Conservation (phyloP, 1,140 invertebrate species). For the Battus philenor region DNA sequence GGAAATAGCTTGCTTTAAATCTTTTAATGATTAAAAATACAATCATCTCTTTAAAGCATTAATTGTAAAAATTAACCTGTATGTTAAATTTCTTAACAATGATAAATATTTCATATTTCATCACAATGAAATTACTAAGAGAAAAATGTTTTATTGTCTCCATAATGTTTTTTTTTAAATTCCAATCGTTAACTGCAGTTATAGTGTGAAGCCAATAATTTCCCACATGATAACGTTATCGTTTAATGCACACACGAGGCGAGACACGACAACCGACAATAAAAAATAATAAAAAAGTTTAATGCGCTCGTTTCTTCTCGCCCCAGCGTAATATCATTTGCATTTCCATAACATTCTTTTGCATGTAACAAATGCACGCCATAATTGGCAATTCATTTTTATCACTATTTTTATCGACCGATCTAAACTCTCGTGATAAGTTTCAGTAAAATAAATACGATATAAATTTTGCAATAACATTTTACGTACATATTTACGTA, state of each 20-base stretch:
- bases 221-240: slow-evolving; percentile 52
- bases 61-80: too few species aligned
- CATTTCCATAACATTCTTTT: slow-evolving; percentile 32
- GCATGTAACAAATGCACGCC: slow-evolving; percentile 17
- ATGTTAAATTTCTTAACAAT: too few species aligned
- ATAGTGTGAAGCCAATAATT: slow-evolving; percentile 55
- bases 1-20: too few species aligned
- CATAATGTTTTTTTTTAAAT: slow-evolving; percentile 5
- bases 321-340: slow-evolving; percentile 53
- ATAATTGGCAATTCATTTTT: slow-evolving; percentile 17
- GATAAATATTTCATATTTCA: slow-evolving; percentile 19
- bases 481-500: too few species aligned
- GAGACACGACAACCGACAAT: slow-evolving; percentile 30
- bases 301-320: slow-evolving; percentile 47
- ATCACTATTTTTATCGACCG: slow-evolving; percentile 4
- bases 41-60: too few species aligned
- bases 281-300: slow-evolving; percentile 43
- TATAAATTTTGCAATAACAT: too few species aligned
- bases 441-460: too few species aligned
- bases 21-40: too few species aligned
- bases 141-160: slow-evolving; percentile 8
- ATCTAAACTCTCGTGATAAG: too few species aligned
- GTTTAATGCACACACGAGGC: slow-evolving; percentile 51
- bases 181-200: slow-evolving; percentile 23
- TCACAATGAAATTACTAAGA: background rate